Evolutionary conservation across 2,888 invertebrate species (phyloP), one percentile per base, ranked within the genome.

Genomic region (Cheilosia vernalis): DNA sequence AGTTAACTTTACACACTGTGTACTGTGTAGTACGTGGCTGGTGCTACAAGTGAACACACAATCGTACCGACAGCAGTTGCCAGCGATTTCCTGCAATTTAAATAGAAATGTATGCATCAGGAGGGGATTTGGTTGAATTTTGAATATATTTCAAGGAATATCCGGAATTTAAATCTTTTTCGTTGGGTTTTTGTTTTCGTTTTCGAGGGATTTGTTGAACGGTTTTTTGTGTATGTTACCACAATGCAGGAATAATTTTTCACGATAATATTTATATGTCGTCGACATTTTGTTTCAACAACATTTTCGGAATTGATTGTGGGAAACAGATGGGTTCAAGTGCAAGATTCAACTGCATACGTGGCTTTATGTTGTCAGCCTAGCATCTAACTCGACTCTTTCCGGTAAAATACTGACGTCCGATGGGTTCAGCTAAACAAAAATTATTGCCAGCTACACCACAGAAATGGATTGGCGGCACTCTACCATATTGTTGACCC

Each of bases 11-110:
- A 19, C 40, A 44, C 40, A 37, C 13, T 13, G 37, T 37, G 0
- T 10, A 37, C 13, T 13, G 37, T 0, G 0, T 10, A 30, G 7
- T 7, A 1, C 19, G 15, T 30, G 63, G 44, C 37, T 44, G 19
- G 51, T 21, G 21, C 53, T 44, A 30, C 42, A 19, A 17, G 10
- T 2, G 13, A 27, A 67, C 44, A 42, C 67, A 30, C 10, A 30
- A n/a, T n/a, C 9, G 1, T 33, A 24, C n/a, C 24, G n/a, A 44
- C 19, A 70, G 37, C 61, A 55, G 55, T 64, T 79, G 72, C 44
- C 79, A 70, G 33, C 51, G 79, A 64, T 66, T 79, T 72, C 58
- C 51, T 51, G 79, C 30, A 79, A 64, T 72, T 72, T 64, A 64
- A 21, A 17, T 15, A 44, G 42, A 64, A 24, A 24, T 21, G 4